Base-by-base conservation (phyloP, 92 coral and sea anemone species). In the Zoanthus gigantus region DNA sequence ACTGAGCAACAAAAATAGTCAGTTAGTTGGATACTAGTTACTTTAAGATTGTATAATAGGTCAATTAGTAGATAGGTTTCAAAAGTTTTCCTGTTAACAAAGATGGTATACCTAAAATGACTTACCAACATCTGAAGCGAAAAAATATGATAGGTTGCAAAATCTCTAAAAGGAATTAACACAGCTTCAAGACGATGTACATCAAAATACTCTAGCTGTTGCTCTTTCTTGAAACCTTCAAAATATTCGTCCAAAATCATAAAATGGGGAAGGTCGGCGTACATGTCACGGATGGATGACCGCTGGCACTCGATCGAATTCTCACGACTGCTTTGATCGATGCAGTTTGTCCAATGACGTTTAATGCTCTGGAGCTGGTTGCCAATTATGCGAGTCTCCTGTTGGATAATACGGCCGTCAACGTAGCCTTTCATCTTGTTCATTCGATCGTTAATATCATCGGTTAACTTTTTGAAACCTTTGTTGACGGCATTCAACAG, bases 351-450 rank as follows among this genome's bases (percentile, higher is more conserved):
- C 66, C 66, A 76, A 29, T 76, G 81, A 12, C 81, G 81, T 52
- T 76, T 29, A n/a, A 76, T 63, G 81, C 81, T 76, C 81, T 76
- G 81, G 6, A 76, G 81, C 34, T 76, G 66, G 65, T 76, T 76
- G 65, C 48, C 48, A 76, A 76, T 76, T 53, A 63, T 76, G 0
- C 81, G 81, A 0, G 66, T 76, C 66, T 76, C 81, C 13, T 8
- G 67, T 13, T 76, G 82, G 47, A 53, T 77, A 54, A 77, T 28
- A 9, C 82, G 34, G n/a, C 80, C 80, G 12, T 76, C 65, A 31
- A 76, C 80, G 5, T 76, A 50, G 11, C 80, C 80, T 6, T 76
- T 16, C 65, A 76, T 11, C 61, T 76, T 76, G 80, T 50, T 52
- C 80, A 76, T 9, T 28, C 80, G 80, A 76, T 76, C 80, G 11